Evolutionary conservation across 2,113 vertebrate genomes (phyloP).

Genomic region (Calyptomena viridis): DNA sequence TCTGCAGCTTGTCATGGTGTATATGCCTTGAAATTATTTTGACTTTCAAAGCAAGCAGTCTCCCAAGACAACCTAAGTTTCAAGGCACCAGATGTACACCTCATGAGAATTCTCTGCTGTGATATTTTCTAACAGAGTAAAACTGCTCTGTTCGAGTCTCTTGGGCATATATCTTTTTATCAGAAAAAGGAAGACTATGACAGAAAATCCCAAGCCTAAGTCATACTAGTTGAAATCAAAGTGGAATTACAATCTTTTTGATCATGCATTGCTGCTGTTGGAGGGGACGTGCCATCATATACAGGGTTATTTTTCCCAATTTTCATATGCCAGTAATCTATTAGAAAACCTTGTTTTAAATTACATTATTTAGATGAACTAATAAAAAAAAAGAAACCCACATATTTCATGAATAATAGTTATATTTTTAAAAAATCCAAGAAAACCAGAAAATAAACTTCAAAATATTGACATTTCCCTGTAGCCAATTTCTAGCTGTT

Average conservation of each 20-base stretch:
- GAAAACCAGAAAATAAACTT: not conserved
- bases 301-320: not conserved
- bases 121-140: not conserved
- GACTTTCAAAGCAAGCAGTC: not conserved
- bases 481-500: not conserved
- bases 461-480: not conserved
- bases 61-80: not conserved
- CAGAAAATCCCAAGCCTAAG: not conserved
- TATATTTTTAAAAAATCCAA: not conserved
- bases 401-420: not conserved
- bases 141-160: not conserved
- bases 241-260: not conserved
- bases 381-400: not conserved
- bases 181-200: not conserved
- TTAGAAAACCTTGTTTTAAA: not conserved
- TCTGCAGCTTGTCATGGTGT: not conserved
- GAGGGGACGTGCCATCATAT: not conserved
- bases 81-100: not conserved
- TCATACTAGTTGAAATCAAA: not conserved
- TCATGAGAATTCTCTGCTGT: not conserved
- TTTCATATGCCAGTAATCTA: not conserved
- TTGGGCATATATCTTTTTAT: not conserved
- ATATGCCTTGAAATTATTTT: not conserved
- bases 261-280: not conserved
- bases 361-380: not conserved